Percentiles rank a stretch among this genome's conserved stretches.
These are phyloP conservation scores for Coluber constrictor DNA, from an alignment of 2,797 vertebrate genomes.

Conservation along the genomic window DNA sequence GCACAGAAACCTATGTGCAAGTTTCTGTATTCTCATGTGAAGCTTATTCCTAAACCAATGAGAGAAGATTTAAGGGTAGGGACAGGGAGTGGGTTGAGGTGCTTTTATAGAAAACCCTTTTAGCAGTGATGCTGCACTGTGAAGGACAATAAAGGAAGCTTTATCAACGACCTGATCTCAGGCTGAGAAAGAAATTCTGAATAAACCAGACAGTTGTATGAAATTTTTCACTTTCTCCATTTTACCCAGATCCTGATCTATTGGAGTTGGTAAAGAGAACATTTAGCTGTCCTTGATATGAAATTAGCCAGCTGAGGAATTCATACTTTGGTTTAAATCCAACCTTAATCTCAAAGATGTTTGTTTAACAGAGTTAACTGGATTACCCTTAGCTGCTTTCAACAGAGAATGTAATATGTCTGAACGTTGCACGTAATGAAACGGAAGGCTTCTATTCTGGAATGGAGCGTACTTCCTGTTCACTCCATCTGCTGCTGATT, in stretches of 20 bases:
- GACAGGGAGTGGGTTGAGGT: not conserved
- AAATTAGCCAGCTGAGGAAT: not conserved
- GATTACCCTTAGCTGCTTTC: slow-evolving; percentile 21
- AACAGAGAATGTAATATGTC: slow-evolving; percentile 26
- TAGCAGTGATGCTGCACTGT: not conserved
- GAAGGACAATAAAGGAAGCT: not conserved
- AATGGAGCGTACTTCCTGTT: slow-evolving; percentile 37
- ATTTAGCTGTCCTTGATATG: not conserved
- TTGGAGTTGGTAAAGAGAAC: slow-evolving; percentile 23
- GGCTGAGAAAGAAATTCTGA: not conserved
- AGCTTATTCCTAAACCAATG: not conserved
- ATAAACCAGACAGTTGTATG: not conserved
- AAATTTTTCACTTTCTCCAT: not conserved
- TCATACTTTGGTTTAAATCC: slow-evolving; percentile 10
- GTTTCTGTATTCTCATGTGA: not conserved
- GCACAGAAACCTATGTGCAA: not conserved
- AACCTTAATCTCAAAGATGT: slow-evolving; percentile 9
- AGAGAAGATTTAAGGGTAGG: not conserved
- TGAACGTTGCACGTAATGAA: slow-evolving; percentile 25
- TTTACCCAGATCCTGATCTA: not conserved
- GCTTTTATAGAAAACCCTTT: not conserved
- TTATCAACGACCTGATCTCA: not conserved
- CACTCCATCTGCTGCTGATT: slow-evolving; percentile 28
- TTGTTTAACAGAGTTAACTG: slow-evolving; percentile 28
- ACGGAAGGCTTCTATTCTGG: slow-evolving; percentile 44